Conservation (phyloP, 2,888 invertebrate species). For the Antheraea yamamai region DNA sequence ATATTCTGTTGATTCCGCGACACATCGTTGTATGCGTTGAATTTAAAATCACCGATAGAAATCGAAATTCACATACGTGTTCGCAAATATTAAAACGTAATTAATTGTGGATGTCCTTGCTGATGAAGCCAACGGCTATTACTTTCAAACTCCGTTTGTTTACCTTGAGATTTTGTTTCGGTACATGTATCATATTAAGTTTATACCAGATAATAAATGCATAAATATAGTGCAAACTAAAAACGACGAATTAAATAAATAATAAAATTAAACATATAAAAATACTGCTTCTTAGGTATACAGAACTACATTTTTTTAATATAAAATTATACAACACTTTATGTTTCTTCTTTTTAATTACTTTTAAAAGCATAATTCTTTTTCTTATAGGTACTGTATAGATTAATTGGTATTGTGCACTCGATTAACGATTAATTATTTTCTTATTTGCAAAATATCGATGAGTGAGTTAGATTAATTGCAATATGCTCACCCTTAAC, state of each 20-base stretch:
- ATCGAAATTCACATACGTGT: conserved; percentile 59
- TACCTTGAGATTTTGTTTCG: conserved; percentile 11
- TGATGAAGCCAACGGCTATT: conserved; percentile 7
- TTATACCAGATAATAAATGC: not conserved
- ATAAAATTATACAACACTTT: too few species aligned
- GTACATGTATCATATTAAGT: not conserved
- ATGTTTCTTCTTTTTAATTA: too few species aligned
- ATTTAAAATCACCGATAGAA: conserved; percentile 65
- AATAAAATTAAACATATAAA: too few species aligned
- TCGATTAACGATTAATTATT: too few species aligned
- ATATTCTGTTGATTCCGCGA: conserved; percentile 69
- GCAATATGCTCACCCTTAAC: too few species aligned
- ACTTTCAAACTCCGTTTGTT: conserved; percentile 15
- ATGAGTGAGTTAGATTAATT: not conserved
- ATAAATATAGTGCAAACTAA: too few species aligned
- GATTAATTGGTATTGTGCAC: not conserved
- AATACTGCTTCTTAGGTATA: too few species aligned
- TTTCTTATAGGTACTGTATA: not conserved
- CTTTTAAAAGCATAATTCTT: not conserved
- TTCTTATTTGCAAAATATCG: not conserved
- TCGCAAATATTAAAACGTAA: conserved; percentile 50
- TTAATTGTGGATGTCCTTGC: conserved; percentile 35
- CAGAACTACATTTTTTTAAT: too few species aligned
- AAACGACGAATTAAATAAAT: too few species aligned
- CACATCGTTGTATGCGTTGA: conserved; percentile 70